Evolutionary conservation across 2,888 invertebrate species (phyloP).

Genomic region (Amblyteles armatorius): DNA sequence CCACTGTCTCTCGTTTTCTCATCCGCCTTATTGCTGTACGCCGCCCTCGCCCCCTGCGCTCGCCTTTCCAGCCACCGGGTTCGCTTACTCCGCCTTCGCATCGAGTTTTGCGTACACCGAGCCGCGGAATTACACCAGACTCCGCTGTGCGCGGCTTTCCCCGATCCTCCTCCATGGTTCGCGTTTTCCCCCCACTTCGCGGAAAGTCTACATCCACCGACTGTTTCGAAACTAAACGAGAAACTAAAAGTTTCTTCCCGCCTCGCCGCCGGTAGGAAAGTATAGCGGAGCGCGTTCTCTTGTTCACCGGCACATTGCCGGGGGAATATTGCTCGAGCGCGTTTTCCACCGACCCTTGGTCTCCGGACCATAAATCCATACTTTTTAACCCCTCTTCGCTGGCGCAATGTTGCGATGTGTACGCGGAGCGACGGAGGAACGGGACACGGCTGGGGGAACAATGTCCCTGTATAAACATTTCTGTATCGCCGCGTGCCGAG

Average conservation of each 20-base stretch:
- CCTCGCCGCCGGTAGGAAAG: neutral
- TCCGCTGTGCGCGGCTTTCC: constrained; percentile 5
- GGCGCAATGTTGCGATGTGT: constrained; percentile 9
- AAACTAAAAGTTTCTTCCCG: constrained; percentile 45
- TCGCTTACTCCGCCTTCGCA: constrained; percentile 24
- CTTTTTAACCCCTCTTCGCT: constrained; percentile 33
- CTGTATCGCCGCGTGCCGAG: neutral
- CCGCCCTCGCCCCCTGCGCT: constrained; percentile 34
- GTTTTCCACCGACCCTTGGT: constrained; percentile 29
- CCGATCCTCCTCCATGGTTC: constrained; percentile 19
- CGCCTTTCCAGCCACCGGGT: constrained; percentile 47
- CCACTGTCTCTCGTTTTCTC: constrained; percentile 80
- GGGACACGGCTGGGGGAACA: neutral
- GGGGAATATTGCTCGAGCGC: constrained; percentile 52
- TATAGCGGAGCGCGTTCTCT: constrained; percentile 4
- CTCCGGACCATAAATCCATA: constrained; percentile 46
- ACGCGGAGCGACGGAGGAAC: neutral
- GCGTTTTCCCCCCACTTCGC: constrained; percentile 20
- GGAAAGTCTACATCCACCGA: constrained; percentile 25
- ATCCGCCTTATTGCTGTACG: constrained; percentile 79
- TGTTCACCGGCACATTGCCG: constrained; percentile 28
- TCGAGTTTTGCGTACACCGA: constrained; percentile 15
- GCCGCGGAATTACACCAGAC: neutral
- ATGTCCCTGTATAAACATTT: constrained; percentile 10
- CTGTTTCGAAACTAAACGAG: constrained; percentile 54